Base-by-base conservation (phyloP, 2,888 invertebrate species). In the Cheilosia impressa region DNA sequence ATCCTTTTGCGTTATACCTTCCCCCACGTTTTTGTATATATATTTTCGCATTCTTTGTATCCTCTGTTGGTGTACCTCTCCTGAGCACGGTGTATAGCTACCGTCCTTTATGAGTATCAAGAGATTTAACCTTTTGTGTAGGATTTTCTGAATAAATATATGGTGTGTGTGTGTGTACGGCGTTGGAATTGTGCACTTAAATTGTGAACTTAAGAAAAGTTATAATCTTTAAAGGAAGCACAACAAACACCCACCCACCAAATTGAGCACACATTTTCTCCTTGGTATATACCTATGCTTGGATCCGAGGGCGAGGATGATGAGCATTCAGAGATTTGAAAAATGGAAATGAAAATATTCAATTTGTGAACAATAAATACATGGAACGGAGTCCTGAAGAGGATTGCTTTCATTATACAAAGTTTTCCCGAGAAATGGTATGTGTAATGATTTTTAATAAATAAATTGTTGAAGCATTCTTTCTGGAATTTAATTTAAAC, bases 311-410 rank as follows among this genome's bases (percentile, higher is more conserved):
- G 15, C 2, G 47, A 9, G 47, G 62, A 41, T 15, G 79, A 34
- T 62, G 52, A 55, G 15, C 43, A 47, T 43, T 52, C 38, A 45
- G 34, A 52, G 34, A 68, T 79, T 69, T 75, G 72, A 84, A 84
- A 80, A 80, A 80, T 79, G 68, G 53, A 84, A 79, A 84, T 75
- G 80, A 80, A 84, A 80, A 80, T 80, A 84, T 84, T 84, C 84
- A 84, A 84, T 84, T 84, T 80, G 53, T 41, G 58, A 76, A 47
- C 34, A 27, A 41, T 50, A 22, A 57, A 65, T 17, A 78, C 55
- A 75, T 58, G 63, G 68, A 63, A 53, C 22, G 24, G 27, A 31
- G 22, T 53, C 10, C 68, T 50, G 17, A 60, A 60, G 41, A 19
- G 73, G 43, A 66, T 72, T 58, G 45, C 72, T 79, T 66, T 41